Percentiles rank a stretch among this genome's conserved stretches.
Conservation (phyloP, 1,140 invertebrate genomes). For the Nixonia krombeini region DNA sequence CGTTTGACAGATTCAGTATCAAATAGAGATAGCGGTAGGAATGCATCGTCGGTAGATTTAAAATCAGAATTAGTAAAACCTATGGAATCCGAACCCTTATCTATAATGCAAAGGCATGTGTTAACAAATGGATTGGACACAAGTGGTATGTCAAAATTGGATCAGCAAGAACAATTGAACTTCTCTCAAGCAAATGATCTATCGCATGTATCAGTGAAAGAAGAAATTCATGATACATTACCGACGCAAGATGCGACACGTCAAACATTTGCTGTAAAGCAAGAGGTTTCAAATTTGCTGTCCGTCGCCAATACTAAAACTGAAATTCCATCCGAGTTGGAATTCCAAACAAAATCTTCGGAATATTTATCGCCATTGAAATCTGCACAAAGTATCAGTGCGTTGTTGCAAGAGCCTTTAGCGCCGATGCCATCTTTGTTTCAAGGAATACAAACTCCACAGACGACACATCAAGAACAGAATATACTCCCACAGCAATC, state of each 20-base stretch:
- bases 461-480: slow-evolving; percentile 18
- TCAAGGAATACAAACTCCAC: slow-evolving; percentile 29
- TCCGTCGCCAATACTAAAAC: too few relatives aligned
- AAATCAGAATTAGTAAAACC: slow-evolving; percentile 42
- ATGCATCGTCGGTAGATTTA: not conserved
- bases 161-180: slow-evolving; percentile 11
- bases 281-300: not conserved
- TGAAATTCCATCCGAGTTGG: not conserved
- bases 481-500: not conserved
- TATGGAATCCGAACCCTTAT: slow-evolving; percentile 1
- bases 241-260: slow-evolving; percentile 5
- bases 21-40: not conserved
- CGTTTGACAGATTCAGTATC: not conserved
- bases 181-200: too few relatives aligned
- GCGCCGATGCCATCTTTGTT: slow-evolving; percentile 59
- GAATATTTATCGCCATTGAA: slow-evolving; percentile 59
- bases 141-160: slow-evolving; percentile 5
- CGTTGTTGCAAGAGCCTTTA: slow-evolving; percentile 61
- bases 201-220: slow-evolving; percentile 15
- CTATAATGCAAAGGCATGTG: slow-evolving; percentile 10
- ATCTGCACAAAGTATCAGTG: slow-evolving; percentile 66
- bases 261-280: slow-evolving; percentile 8
- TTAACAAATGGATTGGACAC: slow-evolving; percentile 52
- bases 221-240: too few relatives aligned
- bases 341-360: slow-evolving; percentile 14